phyloP scores from a whole-genome alignment of 2,113 vertebrate genomes.

The Elgaria multicarinata region DNA sequence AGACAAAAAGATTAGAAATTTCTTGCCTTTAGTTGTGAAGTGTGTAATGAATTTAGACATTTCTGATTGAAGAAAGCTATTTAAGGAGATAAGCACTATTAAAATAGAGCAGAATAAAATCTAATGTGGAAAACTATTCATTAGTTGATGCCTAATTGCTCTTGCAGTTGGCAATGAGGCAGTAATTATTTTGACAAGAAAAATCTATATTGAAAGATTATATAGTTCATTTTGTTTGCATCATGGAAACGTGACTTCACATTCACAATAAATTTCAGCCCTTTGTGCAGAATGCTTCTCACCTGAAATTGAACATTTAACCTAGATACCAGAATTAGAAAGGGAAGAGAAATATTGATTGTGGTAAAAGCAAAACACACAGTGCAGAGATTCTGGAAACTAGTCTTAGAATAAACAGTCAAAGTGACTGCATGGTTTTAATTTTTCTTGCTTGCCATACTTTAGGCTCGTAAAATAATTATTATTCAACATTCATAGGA shows the following conservation, averaged over 20 bases:
- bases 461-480: slow-evolving; percentile 74
- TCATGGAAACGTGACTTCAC: slow-evolving; percentile 35
- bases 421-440: slow-evolving; percentile 63
- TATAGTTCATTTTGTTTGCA: slow-evolving; percentile 34
- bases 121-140: slow-evolving; percentile 58
- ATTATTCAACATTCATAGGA: slow-evolving; percentile 68
- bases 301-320: slow-evolving; percentile 43
- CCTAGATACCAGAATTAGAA: slow-evolving; percentile 39
- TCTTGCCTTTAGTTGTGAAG: slow-evolving; percentile 47
- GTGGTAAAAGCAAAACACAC: slow-evolving; percentile 60
- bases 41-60: slow-evolving; percentile 14
- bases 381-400: slow-evolving; percentile 63
- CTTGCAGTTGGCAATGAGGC: slow-evolving; percentile 49
- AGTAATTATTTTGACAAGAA: slow-evolving; percentile 65
- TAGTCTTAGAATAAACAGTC: slow-evolving; percentile 59
- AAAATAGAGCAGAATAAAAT: slow-evolving; percentile 58
- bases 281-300: slow-evolving; percentile 32
- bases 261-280: slow-evolving; percentile 44
- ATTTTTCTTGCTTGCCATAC: slow-evolving; percentile 70
- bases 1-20: slow-evolving; percentile 48
- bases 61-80: slow-evolving; percentile 47
- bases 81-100: slow-evolving; percentile 54
- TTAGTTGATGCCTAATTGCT: slow-evolving; percentile 69
- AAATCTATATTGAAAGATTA: slow-evolving; percentile 42
- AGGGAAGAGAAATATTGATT: slow-evolving; percentile 62